Evolutionary conservation across 2,888 invertebrate species (phyloP).

Genomic region (Eubasilissa splendida): DNA sequence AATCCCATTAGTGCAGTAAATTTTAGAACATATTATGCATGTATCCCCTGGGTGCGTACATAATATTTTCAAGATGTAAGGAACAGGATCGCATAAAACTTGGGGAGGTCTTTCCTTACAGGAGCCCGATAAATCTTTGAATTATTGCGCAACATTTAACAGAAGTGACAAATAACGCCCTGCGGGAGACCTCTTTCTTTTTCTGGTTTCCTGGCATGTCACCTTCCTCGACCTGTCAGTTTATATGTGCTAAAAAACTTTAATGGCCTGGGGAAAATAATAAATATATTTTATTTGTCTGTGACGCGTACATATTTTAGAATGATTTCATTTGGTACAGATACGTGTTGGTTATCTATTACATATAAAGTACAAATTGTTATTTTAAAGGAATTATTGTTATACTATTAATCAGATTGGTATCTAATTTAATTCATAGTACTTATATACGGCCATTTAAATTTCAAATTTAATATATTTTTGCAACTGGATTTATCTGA

Average conservation of each 20-base stretch:
- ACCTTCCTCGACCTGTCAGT: neutral
- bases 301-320: no score
- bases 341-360: no score
- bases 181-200: conserved; percentile 47
- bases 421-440: neutral
- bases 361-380: no score
- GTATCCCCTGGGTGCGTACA: neutral
- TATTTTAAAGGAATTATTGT: neutral
- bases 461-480: no score
- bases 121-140: conserved; percentile 57
- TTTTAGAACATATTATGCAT: no score
- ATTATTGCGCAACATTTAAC: conserved; percentile 59
- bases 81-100: conserved; percentile 53
- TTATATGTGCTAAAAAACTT: no score
- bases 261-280: no score
- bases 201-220: conserved; percentile 2
- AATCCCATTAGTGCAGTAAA: no score
- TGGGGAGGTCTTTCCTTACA: conserved; percentile 57
- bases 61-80: conserved; percentile 15
- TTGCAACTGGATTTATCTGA: no score
- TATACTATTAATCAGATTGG: neutral
- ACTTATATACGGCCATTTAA: no score
- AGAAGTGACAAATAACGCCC: conserved; percentile 58
- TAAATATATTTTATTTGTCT: no score
- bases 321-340: no score